These are phyloP conservation scores for Catamblyrhynchus diadema DNA, from an alignment of 2,797 vertebrate species.

Conservation along the genomic window DNA sequence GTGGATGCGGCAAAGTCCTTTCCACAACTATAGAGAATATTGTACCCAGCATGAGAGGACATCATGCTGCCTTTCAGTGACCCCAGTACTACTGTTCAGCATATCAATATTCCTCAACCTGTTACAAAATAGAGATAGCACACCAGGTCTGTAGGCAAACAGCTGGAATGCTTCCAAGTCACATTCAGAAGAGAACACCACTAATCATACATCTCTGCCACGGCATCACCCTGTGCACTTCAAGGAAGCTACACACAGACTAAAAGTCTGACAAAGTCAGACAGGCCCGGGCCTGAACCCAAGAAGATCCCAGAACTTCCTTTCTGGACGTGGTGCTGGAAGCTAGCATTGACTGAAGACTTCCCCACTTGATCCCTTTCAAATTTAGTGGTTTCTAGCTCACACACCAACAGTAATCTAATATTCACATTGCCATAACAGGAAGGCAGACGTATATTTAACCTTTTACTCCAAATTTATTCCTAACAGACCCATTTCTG, in stretches of 20 bases:
- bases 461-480: neutral
- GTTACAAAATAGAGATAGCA: neutral
- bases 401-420: neutral
- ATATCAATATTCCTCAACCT: neutral
- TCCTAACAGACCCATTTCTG: neutral
- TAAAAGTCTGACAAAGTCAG: neutral
- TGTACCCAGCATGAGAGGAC: neutral
- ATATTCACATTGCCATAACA: neutral
- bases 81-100: neutral
- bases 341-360: neutral
- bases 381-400: neutral
- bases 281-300: neutral
- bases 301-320: neutral
- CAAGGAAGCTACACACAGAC: neutral
- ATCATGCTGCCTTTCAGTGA: neutral
- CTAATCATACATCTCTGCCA: neutral
- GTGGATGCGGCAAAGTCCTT: neutral
- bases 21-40: neutral
- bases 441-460: neutral
- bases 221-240: neutral
- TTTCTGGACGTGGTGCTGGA: neutral
- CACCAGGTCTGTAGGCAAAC: neutral
- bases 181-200: neutral
- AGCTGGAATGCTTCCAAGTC: neutral
- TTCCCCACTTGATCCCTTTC: neutral